Evolutionary conservation across 2,797 vertebrate genomes (phyloP).

Genomic region (Pangasius krempfi): DNA sequence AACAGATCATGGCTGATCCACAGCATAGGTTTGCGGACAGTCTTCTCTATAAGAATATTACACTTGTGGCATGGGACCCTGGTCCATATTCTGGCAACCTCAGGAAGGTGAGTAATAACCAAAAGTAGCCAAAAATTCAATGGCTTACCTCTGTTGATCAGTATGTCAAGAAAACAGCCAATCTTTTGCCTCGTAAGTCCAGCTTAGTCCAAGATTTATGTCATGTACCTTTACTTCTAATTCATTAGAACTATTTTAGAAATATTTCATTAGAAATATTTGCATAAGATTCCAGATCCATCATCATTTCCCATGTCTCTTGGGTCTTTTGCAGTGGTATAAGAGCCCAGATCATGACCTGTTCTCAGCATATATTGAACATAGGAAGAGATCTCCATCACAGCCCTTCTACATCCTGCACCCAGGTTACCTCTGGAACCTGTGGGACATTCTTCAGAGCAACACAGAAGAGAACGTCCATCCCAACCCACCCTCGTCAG

Average conservation of each 20-base stretch:
- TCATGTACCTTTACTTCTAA: neutral
- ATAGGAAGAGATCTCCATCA: constrained; percentile 76
- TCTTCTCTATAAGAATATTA: constrained; percentile 80
- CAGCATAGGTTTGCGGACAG: constrained; percentile 77
- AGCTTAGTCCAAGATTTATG: neutral
- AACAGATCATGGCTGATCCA: constrained; percentile 82
- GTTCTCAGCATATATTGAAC: constrained; percentile 80
- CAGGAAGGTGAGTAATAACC: constrained; percentile 74
- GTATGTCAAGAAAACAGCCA: neutral
- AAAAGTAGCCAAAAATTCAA: neutral
- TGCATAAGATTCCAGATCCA: neutral
- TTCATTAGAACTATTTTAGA: neutral
- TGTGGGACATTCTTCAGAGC: constrained; percentile 89
- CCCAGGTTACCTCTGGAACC: constrained; percentile 86
- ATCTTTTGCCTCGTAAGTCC: neutral
- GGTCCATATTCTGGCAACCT: constrained; percentile 83
- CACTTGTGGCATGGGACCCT: constrained; percentile 86
- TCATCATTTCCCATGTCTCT: neutral
- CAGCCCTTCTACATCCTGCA: constrained; percentile 89
- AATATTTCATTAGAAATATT: neutral
- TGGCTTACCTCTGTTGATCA: neutral
- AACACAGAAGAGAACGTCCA: constrained; percentile 86
- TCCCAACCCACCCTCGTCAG: constrained; percentile 88
- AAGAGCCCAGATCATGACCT: constrained; percentile 84
- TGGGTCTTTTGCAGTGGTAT: constrained; percentile 76